Conservation (phyloP, 2,797 vertebrate genomes). For the Heliangelus exortis region DNA sequence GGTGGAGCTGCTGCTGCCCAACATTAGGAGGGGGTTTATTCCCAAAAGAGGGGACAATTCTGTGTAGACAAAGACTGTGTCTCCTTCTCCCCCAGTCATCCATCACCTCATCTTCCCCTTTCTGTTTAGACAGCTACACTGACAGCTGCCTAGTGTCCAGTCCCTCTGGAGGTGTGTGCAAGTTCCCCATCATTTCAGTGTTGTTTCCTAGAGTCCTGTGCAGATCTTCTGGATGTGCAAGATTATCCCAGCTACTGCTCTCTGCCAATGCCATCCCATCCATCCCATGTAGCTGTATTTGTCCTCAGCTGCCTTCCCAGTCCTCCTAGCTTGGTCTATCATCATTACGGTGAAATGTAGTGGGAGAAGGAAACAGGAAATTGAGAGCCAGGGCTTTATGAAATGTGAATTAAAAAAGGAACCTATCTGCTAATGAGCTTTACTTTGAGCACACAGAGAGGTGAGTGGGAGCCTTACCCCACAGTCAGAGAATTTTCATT, state of each 20-base stretch:
- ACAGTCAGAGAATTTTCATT: background rate
- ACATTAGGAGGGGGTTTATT: background rate
- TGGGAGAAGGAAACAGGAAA: background rate
- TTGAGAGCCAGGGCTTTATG: background rate
- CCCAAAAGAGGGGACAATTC: background rate
- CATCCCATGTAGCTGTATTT: background rate
- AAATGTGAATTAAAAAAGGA: background rate
- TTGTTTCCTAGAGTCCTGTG: background rate
- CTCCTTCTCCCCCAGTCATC: background rate
- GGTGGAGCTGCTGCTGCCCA: background rate
- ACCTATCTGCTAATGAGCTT: background rate
- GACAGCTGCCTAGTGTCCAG: background rate
- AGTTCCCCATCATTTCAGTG: background rate
- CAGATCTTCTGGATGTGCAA: background rate
- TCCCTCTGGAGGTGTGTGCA: too few species aligned
- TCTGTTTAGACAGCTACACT: background rate
- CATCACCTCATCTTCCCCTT: background rate
- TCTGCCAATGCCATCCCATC: background rate
- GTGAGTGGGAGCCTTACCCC: background rate
- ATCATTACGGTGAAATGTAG: background rate
- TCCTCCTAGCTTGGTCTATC: background rate
- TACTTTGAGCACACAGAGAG: background rate
- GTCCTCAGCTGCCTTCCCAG: background rate
- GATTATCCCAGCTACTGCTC: background rate
- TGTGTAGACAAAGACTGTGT: rapidly evolving